Conservation (phyloP, 2,113 vertebrate genomes). For the Astur gentilis region DNA sequence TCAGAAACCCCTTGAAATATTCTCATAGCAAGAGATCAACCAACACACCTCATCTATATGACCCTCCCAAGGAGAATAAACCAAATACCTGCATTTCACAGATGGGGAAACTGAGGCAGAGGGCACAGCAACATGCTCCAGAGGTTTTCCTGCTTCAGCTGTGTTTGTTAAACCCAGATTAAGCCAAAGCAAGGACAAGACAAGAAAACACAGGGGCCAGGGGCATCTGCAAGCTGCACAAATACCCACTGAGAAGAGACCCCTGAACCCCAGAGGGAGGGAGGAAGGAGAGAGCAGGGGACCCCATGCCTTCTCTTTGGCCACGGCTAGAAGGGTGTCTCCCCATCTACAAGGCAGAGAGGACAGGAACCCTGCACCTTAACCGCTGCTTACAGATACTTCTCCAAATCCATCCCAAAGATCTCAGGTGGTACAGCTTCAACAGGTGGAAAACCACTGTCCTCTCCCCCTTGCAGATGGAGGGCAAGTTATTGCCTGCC, state of each 20-base stretch:
- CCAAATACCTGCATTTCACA: not conserved
- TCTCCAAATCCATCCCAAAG: not conserved
- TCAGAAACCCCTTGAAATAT: not conserved
- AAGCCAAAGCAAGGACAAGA: not conserved
- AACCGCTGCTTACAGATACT: not conserved
- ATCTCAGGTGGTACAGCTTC: not conserved
- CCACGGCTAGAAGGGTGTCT: rapidly evolving
- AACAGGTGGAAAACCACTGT: not conserved
- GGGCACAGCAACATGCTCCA: not conserved
- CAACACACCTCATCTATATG: not conserved
- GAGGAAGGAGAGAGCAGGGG: not conserved
- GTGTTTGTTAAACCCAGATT: not conserved
- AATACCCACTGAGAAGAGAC: not conserved
- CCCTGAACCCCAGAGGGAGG: not conserved
- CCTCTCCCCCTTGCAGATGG: not conserved
- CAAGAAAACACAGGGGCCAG: not conserved
- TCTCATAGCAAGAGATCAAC: not conserved
- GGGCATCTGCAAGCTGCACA: not conserved
- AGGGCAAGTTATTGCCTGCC: not conserved
- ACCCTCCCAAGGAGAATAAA: not conserved
- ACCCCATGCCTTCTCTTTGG: not conserved
- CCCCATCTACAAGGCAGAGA: not conserved
- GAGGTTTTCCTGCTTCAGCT: not conserved
- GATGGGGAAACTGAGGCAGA: not conserved
- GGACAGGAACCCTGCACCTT: not conserved